These are phyloP conservation scores for Paracentrotus lividus DNA, from an alignment of 53 echinoderm and acorn worm genomes.

Conservation along the genomic window DNA sequence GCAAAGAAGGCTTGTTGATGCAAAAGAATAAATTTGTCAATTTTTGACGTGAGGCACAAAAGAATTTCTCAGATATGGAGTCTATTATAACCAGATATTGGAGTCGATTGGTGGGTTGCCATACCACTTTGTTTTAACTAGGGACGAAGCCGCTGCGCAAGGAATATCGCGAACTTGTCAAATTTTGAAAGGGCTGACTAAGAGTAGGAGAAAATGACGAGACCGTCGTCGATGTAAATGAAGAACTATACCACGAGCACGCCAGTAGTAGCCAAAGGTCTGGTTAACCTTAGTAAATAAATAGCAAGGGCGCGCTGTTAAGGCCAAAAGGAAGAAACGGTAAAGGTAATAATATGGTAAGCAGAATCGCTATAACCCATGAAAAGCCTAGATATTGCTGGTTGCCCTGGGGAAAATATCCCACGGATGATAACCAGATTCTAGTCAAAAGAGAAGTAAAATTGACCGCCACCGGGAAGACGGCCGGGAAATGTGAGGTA, in stretches of 20 bases:
- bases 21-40: background rate
- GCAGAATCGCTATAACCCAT: slow-evolving; percentile 43
- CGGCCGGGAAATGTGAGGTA: slow-evolving; percentile 68
- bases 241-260: slow-evolving; percentile 39
- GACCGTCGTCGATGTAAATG: slow-evolving; percentile 71
- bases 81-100: slow-evolving; percentile 60
- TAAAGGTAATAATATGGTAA: no score
- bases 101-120: slow-evolving; percentile 54
- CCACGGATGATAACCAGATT: slow-evolving; percentile 66
- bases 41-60: slow-evolving; percentile 31
- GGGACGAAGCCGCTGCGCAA: slow-evolving; percentile 63
- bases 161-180: slow-evolving; percentile 1
- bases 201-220: slow-evolving; percentile 49
- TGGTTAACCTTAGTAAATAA: slow-evolving; percentile 65
- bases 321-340: no score
- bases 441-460: slow-evolving; percentile 65
- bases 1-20: background rate
- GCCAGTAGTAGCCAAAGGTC: slow-evolving; percentile 63
- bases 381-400: slow-evolving; percentile 72
- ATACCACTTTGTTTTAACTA: slow-evolving; percentile 51
- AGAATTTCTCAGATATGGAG: slow-evolving; percentile 40
- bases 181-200: slow-evolving; percentile 1
- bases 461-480: slow-evolving; percentile 2
- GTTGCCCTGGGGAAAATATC: slow-evolving; percentile 74
- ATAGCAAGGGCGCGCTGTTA: no score